phyloP scores from a whole-genome alignment of 2,113 vertebrate species.

The Mastomys coucha region DNA sequence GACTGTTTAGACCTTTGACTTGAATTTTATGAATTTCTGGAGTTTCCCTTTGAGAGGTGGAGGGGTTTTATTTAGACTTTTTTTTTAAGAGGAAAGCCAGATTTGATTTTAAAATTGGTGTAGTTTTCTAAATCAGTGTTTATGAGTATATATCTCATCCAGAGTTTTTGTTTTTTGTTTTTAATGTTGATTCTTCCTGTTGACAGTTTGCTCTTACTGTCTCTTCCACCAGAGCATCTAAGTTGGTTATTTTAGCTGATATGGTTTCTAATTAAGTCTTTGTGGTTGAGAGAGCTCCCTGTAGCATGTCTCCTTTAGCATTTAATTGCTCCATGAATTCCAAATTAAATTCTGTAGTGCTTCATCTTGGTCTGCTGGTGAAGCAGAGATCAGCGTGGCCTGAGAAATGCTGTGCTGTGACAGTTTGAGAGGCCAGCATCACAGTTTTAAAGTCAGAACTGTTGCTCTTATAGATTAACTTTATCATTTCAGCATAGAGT shows the following conservation, averaged over 20 bases:
- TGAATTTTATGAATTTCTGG: slow-evolving; percentile 9
- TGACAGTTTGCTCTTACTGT: slow-evolving; percentile 81
- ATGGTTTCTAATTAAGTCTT: slow-evolving; percentile 90
- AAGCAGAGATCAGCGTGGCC: slow-evolving; percentile 84
- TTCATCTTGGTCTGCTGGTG: slow-evolving; percentile 88
- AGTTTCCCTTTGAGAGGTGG: slow-evolving; percentile 41
- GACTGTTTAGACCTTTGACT: slow-evolving; percentile 36
- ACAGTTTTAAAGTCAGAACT: slow-evolving; percentile 65
- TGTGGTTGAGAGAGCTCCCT: slow-evolving; percentile 88
- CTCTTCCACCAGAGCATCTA: slow-evolving; percentile 85
- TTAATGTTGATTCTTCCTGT: slow-evolving; percentile 64
- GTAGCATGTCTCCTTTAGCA: slow-evolving; percentile 89
- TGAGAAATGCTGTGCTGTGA: slow-evolving; percentile 65
- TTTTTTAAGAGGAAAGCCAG: slow-evolving; percentile 38
- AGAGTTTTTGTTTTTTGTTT: slow-evolving; percentile 64
- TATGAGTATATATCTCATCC: slow-evolving; percentile 73
- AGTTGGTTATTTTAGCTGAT: slow-evolving; percentile 90
- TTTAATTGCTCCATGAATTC: slow-evolving; percentile 89
- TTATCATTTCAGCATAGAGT: slow-evolving; percentile 60
- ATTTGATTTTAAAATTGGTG: slow-evolving; percentile 77
- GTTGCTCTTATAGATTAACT: slow-evolving; percentile 54
- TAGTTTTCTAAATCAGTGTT: slow-evolving; percentile 76
- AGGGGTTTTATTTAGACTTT: slow-evolving; percentile 47
- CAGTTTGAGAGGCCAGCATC: slow-evolving; percentile 68
- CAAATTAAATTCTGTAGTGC: slow-evolving; percentile 89